Percentiles rank a stretch among this genome's conserved stretches.
Evolutionary conservation across 2,797 vertebrate species (phyloP).

Genomic region (Brotogeris chrysoptera): DNA sequence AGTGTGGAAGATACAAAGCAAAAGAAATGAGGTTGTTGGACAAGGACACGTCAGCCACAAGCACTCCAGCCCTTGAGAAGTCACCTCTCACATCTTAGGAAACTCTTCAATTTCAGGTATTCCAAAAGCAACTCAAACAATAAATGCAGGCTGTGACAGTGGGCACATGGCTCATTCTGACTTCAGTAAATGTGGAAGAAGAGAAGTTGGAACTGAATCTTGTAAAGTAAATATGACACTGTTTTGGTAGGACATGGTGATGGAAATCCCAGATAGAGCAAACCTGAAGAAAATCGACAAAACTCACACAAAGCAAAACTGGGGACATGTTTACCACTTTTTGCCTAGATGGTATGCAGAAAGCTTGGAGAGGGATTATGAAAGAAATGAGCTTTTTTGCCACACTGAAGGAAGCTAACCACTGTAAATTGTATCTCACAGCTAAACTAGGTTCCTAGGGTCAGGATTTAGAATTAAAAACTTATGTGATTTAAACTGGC

Average conservation of each 20-base stretch:
- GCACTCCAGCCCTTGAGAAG: not conserved
- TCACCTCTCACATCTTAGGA: not conserved
- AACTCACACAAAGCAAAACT: not conserved
- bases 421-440: not conserved
- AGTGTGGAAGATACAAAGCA: not conserved
- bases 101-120: not conserved
- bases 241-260: fast-evolving
- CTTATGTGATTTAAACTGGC: not conserved
- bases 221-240: not conserved
- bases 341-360: not conserved
- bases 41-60: not conserved
- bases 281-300: not conserved
- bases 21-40: not conserved
- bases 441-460: not conserved
- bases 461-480: not conserved
- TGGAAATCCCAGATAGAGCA: not conserved
- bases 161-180: not conserved
- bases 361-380: not conserved
- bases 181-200: not conserved
- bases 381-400: not conserved
- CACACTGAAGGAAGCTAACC: not conserved
- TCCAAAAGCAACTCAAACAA: not conserved
- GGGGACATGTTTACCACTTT: not conserved
- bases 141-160: not conserved
- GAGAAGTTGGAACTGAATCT: not conserved